Base-by-base conservation (phyloP, 2,888 invertebrate genomes). In the Drosophila longiperda region DNA sequence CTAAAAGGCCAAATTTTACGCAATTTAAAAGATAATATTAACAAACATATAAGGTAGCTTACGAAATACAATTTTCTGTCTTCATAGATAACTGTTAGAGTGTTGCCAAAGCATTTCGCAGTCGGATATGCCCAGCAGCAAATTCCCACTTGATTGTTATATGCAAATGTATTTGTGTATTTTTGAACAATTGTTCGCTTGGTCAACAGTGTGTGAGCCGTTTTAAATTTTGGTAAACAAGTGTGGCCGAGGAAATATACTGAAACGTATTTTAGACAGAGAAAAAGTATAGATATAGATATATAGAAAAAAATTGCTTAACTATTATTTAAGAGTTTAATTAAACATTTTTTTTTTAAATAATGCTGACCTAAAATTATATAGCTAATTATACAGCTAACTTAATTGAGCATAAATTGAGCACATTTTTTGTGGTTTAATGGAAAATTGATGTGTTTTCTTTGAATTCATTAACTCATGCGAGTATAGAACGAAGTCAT, bases 161-260 rank as follows among this genome's bases (percentile, higher is more conserved):
- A 55, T 23, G 55, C 48, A 8, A 12, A 45, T 62, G 52, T 23
- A 58, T 67, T 23, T 48, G 29, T 55, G 42, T 48, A 53, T 29
- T 50, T 65, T 11, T 36, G 1, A 48, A n/a, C 62, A 42, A 76
- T 80, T 77, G 65, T 80, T 63, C 32, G 52, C 11, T 48, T 52
- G 32, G 34, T 61, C 57, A 79, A 74, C 60, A 67, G 34, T 54
- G 78, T 38, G 55, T 50, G 8, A 38, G 23, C 23, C 40, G 12
- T 23, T 33, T 29, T 12, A 23, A 38, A 66, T 20, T 55, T 50
- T n/a, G 8, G 42, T 20, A 29, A 15, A 29, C 32, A 7, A 6
- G 17, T 20, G 9, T 20, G 32, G 2, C 3, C 26, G 8, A 8
- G 34, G 20, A 36, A 48, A 5, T 49, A 26, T 42, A 58, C 26